Conservation (phyloP, 2,113 vertebrate species). For the Grallaria varia region DNA sequence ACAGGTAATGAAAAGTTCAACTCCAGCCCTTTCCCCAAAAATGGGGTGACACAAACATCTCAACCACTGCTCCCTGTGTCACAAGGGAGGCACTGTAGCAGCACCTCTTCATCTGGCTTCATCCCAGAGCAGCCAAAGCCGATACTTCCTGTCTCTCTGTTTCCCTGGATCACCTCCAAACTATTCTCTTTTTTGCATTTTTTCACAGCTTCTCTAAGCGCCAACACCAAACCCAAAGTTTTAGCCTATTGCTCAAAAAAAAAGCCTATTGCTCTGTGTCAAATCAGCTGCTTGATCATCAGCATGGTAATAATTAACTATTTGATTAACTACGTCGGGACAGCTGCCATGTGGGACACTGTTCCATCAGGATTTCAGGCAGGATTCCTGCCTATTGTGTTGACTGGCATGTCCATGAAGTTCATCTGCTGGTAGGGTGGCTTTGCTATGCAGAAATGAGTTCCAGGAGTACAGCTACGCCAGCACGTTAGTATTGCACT, state of each 20-base stretch:
- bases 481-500: not conserved
- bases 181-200: not conserved
- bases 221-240: not conserved
- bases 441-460: not conserved
- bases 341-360: not conserved
- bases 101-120: not conserved
- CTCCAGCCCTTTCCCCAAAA: not conserved
- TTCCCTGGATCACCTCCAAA: not conserved
- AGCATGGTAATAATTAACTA: not conserved
- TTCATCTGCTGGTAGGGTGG: not conserved
- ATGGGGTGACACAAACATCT: not conserved
- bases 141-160: not conserved
- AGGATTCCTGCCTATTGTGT: not conserved
- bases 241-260: not conserved
- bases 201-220: not conserved
- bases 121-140: not conserved
- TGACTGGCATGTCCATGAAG: not conserved
- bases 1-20: not conserved
- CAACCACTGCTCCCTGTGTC: not conserved
- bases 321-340: not conserved
- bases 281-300: not conserved
- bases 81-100: not conserved
- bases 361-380: not conserved
- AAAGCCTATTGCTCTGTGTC: not conserved
- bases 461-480: not conserved